Evolutionary conservation across 1,140 invertebrate species (phyloP), one percentile per base, ranked within the genome.

Genomic region (Cepaea nemoralis): DNA sequence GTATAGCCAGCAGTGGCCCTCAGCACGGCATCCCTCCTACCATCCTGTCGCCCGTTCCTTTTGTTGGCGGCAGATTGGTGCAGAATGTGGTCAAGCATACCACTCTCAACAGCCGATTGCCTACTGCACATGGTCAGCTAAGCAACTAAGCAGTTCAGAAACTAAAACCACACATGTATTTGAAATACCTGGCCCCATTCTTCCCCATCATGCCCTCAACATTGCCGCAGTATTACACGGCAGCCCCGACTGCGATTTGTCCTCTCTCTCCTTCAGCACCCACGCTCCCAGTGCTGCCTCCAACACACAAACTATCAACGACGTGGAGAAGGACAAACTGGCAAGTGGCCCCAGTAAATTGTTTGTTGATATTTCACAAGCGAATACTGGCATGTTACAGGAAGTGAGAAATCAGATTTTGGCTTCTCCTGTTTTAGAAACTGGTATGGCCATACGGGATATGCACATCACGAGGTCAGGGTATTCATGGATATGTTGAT

Each of bases 21-120:
- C 93, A 96, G 77, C 95, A 95, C n/a, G 96, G 96, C 0, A 93
- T 98, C 48, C 97, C 97, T 67, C 97, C 97, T 1, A 98, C 97
- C 6, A 93, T 99, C 31, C 90, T 99, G 42, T 93, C 97, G 14
- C 97, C 97, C 0, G 94, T 96, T 3, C 95, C 96, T 22, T 99
- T 98, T 91, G 94, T 95, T 76, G 96, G 96, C 14, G 96, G 95
- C 5, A 94, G 95, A 0, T 92, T 99, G 70, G 94, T 94, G 85
- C 92, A 94, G 33, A 92, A 97, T 19, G 95, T 95, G 92, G 95
- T 95, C 88, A 74, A 74, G 33, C 42, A 48, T 50, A 42, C 71
- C 3, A 33, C 40, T 16, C 22, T 74, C 22, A 37, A 8, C 1
- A 48, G 42, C 31, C n/a, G n/a, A n/a, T 27, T 40, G 19, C 6